Conservation (phyloP, 2,888 invertebrate species). For the Polyommatus icarus region DNA sequence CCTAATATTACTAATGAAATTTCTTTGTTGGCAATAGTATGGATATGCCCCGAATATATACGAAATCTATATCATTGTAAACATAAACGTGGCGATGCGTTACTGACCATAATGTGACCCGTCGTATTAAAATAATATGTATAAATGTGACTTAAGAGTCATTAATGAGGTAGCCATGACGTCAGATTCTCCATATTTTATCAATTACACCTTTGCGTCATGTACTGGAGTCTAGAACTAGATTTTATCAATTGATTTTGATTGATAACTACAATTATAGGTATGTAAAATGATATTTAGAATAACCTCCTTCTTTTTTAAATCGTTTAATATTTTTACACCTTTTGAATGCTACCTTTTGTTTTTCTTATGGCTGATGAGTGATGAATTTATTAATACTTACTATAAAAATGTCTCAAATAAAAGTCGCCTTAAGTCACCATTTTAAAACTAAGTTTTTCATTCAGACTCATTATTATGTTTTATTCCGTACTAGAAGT, state of each 20-base stretch:
- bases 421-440: too few relatives aligned
- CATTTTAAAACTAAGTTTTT: too few relatives aligned
- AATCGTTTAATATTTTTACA: too few relatives aligned
- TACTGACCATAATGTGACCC: not conserved
- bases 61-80: too few relatives aligned
- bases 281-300: not conserved
- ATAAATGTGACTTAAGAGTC: not conserved
- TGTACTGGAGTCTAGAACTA: not conserved
- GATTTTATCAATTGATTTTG: not conserved
- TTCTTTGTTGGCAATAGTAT: conserved; percentile 37
- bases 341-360: too few relatives aligned
- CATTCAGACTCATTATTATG: too few relatives aligned
- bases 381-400: too few relatives aligned
- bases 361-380: too few relatives aligned
- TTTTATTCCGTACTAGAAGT: too few relatives aligned
- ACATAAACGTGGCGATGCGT: too few relatives aligned
- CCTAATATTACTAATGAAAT: conserved; percentile 61
- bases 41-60: conserved; percentile 35
- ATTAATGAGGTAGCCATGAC: not conserved
- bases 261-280: not conserved
- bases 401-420: too few relatives aligned
- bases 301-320: not conserved
- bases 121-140: not conserved
- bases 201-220: not conserved
- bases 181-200: not conserved